These are phyloP conservation scores for Biston betularia DNA, from an alignment of 2,888 invertebrate species.

Conservation along the genomic window DNA sequence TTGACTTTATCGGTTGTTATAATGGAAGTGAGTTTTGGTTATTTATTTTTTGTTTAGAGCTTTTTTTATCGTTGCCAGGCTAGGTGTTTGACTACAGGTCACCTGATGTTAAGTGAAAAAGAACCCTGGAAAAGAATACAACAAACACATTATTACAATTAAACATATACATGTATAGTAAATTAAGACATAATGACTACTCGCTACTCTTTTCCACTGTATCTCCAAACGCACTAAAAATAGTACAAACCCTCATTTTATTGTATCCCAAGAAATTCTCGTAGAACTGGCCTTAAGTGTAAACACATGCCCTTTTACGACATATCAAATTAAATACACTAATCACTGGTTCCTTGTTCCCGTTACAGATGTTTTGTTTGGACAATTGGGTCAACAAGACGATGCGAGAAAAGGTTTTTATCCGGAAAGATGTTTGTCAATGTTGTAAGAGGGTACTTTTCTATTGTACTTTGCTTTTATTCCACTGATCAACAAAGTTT, in stretches of 20 bases:
- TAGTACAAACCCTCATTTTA: background rate
- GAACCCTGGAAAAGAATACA: too few species aligned
- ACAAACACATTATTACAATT: too few species aligned
- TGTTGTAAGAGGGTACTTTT: constrained; percentile 11
- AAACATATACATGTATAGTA: too few species aligned
- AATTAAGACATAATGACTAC: too few species aligned
- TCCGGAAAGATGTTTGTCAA: constrained; percentile 9
- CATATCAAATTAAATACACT: constrained; percentile 40
- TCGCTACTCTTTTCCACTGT: too few species aligned
- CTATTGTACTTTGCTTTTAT: constrained; percentile 17
- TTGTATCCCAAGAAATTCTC: background rate
- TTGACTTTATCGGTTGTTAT: too few species aligned
- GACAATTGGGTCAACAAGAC: constrained; percentile 27
- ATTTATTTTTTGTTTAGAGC: too few species aligned
- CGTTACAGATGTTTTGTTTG: constrained; percentile 22
- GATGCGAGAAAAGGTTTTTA: constrained; percentile 19
- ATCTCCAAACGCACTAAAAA: background rate
- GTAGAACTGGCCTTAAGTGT: constrained; percentile 12
- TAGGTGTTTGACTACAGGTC: too few species aligned
- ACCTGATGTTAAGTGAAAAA: too few species aligned
- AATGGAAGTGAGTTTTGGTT: too few species aligned
- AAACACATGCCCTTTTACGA: constrained; percentile 26
- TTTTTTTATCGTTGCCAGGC: too few species aligned
- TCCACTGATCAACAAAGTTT: constrained; percentile 9
- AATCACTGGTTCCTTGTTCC: constrained; percentile 43